These are phyloP conservation scores for Hymenochirus boettgeri DNA, from an alignment of 2,113 vertebrate species.

Conservation along the genomic window DNA sequence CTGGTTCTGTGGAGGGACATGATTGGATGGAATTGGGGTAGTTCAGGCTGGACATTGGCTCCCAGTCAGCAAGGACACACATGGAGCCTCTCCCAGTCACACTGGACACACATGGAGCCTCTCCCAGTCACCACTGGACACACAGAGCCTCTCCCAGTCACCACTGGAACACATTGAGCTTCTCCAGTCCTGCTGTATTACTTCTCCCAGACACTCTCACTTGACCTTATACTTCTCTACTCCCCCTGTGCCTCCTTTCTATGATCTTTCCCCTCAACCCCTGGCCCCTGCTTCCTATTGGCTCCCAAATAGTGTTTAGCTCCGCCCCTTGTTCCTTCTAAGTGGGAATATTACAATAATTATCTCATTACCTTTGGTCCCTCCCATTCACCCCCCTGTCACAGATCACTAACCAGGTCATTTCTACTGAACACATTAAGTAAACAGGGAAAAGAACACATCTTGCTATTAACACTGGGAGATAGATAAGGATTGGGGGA, in stretches of 20 bases:
- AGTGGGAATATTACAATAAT: constrained; percentile 55
- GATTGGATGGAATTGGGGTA: too few relatives aligned
- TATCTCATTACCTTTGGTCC: constrained; percentile 70
- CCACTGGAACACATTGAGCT: too few relatives aligned
- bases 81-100: not conserved
- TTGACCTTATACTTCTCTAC: not conserved
- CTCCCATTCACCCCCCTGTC: constrained; percentile 45
- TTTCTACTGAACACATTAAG: too few relatives aligned
- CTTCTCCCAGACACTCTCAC: too few relatives aligned
- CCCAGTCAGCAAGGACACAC: not conserved
- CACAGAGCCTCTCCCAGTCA: too few relatives aligned
- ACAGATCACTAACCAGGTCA: too few relatives aligned
- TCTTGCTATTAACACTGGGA: too few relatives aligned
- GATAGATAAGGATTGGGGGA: too few relatives aligned
- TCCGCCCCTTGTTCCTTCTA: constrained; percentile 29
- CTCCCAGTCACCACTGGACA: too few relatives aligned
- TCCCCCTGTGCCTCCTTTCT: not conserved
- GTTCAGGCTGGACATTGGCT: not conserved
- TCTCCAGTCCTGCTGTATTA: not conserved
- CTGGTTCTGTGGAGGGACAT: too few relatives aligned
- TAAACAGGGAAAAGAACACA: too few relatives aligned
- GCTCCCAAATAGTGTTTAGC: constrained; percentile 36
- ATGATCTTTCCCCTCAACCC: not conserved
- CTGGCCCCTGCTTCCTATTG: constrained; percentile 55
- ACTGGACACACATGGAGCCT: too few relatives aligned